phyloP scores from a whole-genome alignment of 2,113 vertebrate genomes.

The Chitala chitala region DNA sequence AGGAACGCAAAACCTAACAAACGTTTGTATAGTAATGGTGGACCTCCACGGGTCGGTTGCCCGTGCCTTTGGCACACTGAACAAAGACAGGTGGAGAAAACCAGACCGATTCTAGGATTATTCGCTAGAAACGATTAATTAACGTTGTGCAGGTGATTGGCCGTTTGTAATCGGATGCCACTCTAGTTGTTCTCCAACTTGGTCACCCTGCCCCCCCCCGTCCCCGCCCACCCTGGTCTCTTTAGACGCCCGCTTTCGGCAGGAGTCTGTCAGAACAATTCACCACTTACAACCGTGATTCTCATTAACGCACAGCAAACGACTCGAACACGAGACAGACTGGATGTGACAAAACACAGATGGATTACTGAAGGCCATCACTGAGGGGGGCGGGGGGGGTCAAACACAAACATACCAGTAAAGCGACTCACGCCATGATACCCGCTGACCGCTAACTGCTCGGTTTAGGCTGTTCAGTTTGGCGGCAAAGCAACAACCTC shows the following conservation, averaged over 20 bases:
- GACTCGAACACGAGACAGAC: not conserved
- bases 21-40: constrained; percentile 47
- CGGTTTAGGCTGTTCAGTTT: too few relatives aligned
- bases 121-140: constrained; percentile 22
- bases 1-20: constrained; percentile 55
- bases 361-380: not conserved
- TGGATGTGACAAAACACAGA: not conserved
- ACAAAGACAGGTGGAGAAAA: constrained; percentile 34
- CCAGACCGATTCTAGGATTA: not conserved
- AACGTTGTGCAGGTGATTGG: constrained; percentile 27
- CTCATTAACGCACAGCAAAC: constrained; percentile 35
- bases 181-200: constrained; percentile 37
- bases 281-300: constrained; percentile 39
- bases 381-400: not conserved
- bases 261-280: constrained; percentile 35
- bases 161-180: constrained; percentile 45
- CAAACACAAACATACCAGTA: not conserved
- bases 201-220: constrained; percentile 30
- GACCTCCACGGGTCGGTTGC: too few relatives aligned
- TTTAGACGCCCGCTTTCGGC: constrained; percentile 12
- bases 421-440: too few relatives aligned
- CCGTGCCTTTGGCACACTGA: too few relatives aligned
- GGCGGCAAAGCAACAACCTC: too few relatives aligned
- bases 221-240: constrained; percentile 8
- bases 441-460: too few relatives aligned